Percentiles rank a stretch among this genome's conserved stretches.
These are phyloP conservation scores for Himalopsyche japonica DNA, from an alignment of 2,888 invertebrate species.

Conservation along the genomic window DNA sequence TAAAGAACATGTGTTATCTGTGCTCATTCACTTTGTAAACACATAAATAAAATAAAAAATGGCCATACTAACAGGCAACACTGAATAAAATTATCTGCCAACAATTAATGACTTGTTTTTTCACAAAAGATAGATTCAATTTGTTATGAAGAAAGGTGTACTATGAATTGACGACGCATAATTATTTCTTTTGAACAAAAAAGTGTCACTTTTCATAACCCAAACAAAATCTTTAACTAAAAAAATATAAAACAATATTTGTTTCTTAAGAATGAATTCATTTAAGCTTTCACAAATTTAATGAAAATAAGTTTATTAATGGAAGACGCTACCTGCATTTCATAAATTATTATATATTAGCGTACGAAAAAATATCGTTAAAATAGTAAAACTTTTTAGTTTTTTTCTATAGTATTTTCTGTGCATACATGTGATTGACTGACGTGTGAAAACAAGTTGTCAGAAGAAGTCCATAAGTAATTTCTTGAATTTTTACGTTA, in stretches of 20 bases:
- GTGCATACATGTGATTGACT: not conserved
- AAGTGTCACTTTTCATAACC: too few relatives aligned
- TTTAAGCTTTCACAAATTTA: too few relatives aligned
- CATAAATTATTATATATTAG: too few relatives aligned
- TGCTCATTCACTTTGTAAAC: not conserved
- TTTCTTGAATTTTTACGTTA: too few relatives aligned
- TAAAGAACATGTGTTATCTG: not conserved
- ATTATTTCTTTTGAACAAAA: too few relatives aligned
- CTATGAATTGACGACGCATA: too few relatives aligned
- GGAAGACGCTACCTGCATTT: too few relatives aligned
- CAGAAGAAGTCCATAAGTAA: not conserved
- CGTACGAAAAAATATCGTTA: too few relatives aligned
- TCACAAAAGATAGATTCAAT: not conserved
- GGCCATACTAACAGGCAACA: not conserved
- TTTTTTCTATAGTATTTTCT: not conserved
- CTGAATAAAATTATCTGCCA: not conserved
- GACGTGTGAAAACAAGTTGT: not conserved
- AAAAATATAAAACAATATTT: too few relatives aligned
- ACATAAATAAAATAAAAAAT: not conserved
- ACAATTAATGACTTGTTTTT: not conserved
- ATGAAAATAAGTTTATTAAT: too few relatives aligned
- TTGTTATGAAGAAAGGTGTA: not conserved
- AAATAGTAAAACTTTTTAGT: not conserved
- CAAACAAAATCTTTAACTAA: too few relatives aligned
- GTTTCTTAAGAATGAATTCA: too few relatives aligned